Evolutionary conservation across 2,113 vertebrate genomes (phyloP), one percentile per base, ranked within the genome.

Genomic region (Nematolebias whitei): DNA sequence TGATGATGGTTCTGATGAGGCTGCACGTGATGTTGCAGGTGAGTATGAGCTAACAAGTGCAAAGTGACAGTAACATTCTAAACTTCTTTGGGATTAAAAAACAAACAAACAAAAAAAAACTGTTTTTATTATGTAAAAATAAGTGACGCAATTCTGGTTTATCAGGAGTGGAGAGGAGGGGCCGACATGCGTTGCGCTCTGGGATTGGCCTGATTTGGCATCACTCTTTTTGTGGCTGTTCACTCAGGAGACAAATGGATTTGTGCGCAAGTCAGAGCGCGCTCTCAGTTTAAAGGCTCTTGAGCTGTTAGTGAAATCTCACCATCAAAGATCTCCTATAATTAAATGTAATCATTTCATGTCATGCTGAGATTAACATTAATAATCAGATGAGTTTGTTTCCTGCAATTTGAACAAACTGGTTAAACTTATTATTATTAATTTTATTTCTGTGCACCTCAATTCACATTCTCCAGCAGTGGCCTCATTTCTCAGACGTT

Each of bases 171-270:
- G 40, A 62, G 41, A 55, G 84, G 80, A 67, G 76, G 84, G 9
- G 65, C 64, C 35, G 48, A 16, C 1, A 2, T 1, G 38, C 57
- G 22, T 12, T 51, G 63, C 56, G 38, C 50, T 20, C 54, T 54
- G 71, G 59, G 79, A 86, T 80, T 87, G 85, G 87, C 47, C 75
- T 26, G 55, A 44, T 70, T 60, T 83, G 74, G 70, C 80, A 74
- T 79, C 74, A 85, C 63, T 62, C 68, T 71, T 40, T 57, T 24
- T 70, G 78, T 72, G 80, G 75, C 82, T 80, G 55, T 85, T 80
- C 72, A 79, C 61, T 43, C 40, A 29, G 63, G 54, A 51, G 50
- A 52, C 51, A 75, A 58, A 64, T 66, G 41, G n/a, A 62, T 61
- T 35, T 54, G 50, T 45, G 45, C 32, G 45, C 40, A 24, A 50